phyloP scores from a whole-genome alignment of 30 jellyfish, hydroid and myxozoan species.

The Hydra vulgaris region DNA sequence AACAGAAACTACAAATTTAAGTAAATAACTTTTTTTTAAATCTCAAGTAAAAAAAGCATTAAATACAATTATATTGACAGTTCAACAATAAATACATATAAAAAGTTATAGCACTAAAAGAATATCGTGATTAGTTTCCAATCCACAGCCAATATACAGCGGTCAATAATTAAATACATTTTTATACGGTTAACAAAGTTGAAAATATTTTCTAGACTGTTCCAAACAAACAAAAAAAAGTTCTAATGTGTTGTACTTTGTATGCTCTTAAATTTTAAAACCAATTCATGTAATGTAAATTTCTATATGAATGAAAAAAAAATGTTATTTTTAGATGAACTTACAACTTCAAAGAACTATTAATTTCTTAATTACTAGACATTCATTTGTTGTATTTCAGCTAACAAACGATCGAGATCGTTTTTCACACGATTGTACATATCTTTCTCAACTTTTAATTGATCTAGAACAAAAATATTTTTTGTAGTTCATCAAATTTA shows the following conservation, averaged over 20 bases:
- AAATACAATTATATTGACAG: background rate
- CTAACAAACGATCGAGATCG: slow-evolving; percentile 26
- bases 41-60: background rate
- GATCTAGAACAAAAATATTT: background rate
- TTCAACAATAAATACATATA: background rate
- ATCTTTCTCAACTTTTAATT: slow-evolving; percentile 21
- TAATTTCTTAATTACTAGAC: background rate
- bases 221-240: no score
- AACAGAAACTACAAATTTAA: no score
- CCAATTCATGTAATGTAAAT: no score
- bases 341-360: background rate
- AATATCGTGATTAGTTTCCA: background rate
- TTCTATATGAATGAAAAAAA: background rate
- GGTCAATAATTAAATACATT: background rate
- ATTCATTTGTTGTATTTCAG: slow-evolving; percentile 32
- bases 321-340: background rate
- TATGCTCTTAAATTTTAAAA: no score
- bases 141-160: background rate
- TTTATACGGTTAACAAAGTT: no score
- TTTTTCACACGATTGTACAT: slow-evolving; percentile 13
- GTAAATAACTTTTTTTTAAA: no score
- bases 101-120: background rate
- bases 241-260: no score
- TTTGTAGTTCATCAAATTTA: no score
- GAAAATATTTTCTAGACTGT: no score